Conservation (phyloP, 2,888 invertebrate genomes). For the Apocheima hispidaria region DNA sequence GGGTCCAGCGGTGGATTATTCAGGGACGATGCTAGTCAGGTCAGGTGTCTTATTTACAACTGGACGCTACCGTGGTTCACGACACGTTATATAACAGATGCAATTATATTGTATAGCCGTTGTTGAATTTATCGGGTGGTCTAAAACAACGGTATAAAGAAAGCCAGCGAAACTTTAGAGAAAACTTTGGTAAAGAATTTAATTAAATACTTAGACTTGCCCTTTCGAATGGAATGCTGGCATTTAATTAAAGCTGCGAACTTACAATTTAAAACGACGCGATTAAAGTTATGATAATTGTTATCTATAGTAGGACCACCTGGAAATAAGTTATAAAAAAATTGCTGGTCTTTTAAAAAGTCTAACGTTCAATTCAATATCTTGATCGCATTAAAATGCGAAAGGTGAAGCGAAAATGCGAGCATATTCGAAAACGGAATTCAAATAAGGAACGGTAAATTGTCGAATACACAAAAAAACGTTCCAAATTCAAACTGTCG, state of each 20-base stretch:
- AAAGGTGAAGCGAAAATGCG: conserved; percentile 34
- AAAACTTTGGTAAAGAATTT: conserved; percentile 47
- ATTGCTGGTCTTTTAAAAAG: conserved; percentile 7
- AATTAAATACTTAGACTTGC: conserved; percentile 62
- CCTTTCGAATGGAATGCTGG: conserved; percentile 74
- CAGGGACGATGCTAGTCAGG: no score
- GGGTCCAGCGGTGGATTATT: no score
- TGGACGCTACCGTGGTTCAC: no score
- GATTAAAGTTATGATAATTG: conserved; percentile 52
- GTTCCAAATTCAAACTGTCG: conserved; percentile 73
- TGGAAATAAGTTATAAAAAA: conserved; percentile 15
- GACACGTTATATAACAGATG: no score
- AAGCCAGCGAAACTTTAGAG: conserved; percentile 6
- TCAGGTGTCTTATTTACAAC: no score
- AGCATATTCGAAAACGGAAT: conserved; percentile 32
- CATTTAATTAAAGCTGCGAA: conserved; percentile 72
- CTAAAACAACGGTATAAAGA: no score
- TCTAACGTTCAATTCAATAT: conserved; percentile 28
- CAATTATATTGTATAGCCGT: no score
- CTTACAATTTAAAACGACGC: conserved; percentile 59
- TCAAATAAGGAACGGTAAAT: conserved; percentile 40
- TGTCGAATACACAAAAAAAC: conserved; percentile 58
- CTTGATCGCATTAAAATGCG: conserved; percentile 29
- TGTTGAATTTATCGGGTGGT: no score
- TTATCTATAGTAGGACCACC: conserved; percentile 39